Evolutionary conservation across 1,140 invertebrate genomes (phyloP).

Genomic region (Pollicipes pollicipes): DNA sequence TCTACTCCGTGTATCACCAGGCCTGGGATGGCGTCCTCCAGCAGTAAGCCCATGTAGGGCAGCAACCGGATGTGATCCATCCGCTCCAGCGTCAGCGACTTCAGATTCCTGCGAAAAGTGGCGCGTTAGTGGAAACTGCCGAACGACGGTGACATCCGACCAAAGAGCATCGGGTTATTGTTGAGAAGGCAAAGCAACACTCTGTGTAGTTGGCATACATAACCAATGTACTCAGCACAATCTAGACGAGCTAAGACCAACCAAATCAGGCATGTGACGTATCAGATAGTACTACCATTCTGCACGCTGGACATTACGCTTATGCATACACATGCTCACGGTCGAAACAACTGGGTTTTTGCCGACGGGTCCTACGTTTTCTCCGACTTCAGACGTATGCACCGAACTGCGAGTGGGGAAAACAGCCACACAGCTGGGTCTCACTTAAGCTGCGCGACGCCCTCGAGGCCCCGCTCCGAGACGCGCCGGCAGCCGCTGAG

Average conservation of each 20-base stretch:
- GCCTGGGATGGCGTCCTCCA: neutral
- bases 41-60: neutral
- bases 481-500: slow-evolving; percentile 45
- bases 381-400: too few species aligned
- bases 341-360: too few species aligned
- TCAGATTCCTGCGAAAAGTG: slow-evolving; percentile 3
- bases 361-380: too few species aligned
- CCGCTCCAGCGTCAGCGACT: neutral
- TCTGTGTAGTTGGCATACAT: neutral
- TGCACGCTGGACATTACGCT: too few species aligned
- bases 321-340: too few species aligned
- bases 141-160: slow-evolving; percentile 10
- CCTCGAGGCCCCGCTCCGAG: slow-evolving; percentile 42
- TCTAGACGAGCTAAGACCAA: too few species aligned
- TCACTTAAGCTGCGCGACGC: slow-evolving; percentile 39
- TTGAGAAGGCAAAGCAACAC: slow-evolving; percentile 2
- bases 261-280: too few species aligned
- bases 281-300: too few species aligned
- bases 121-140: neutral
- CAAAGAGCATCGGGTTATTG: neutral
- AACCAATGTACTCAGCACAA: too few species aligned
- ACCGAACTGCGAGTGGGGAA: too few species aligned
- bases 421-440: too few species aligned
- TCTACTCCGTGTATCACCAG: neutral
- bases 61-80: neutral